These are phyloP conservation scores for Bombylius discolor DNA, from an alignment of 2,888 invertebrate species.

Conservation along the genomic window DNA sequence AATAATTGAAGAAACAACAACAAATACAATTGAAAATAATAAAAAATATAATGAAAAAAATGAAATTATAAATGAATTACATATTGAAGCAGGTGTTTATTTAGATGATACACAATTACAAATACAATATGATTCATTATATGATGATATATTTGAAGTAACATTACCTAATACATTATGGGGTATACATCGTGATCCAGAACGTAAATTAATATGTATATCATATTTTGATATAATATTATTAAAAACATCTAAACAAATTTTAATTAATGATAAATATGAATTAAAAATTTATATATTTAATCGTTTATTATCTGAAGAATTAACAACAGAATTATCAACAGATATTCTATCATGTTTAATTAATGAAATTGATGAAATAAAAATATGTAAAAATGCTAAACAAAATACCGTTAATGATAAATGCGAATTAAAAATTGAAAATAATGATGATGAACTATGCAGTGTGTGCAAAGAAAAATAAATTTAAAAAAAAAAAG, in stretches of 20 bases:
- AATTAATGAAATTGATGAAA: conserved; percentile 3
- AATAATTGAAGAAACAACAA: background rate
- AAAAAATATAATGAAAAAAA: conserved; percentile 1
- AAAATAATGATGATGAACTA: background rate
- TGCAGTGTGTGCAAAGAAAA: background rate
- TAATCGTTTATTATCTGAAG: background rate
- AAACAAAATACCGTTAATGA: background rate
- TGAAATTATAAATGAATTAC: conserved; percentile 5
- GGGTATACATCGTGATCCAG: conserved; percentile 13
- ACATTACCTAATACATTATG: conserved; percentile 12
- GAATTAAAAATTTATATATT: background rate
- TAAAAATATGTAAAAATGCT: background rate
- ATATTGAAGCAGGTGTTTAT: background rate
- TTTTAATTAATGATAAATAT: conserved; percentile 1
- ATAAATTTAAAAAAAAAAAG: too few species aligned
- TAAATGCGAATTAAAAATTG: background rate
- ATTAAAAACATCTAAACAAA: conserved; percentile 5
- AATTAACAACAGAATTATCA: background rate
- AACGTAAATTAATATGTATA: conserved; percentile 10
- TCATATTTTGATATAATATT: conserved; percentile 8
- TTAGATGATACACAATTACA: background rate
- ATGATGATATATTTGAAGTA: conserved; percentile 15
- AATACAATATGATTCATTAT: conserved; percentile 12
- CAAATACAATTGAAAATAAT: background rate
- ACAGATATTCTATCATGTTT: background rate